Evolutionary conservation across 2,113 vertebrate species (phyloP).

Genomic region (Sus scrofa): T2T-Sscrofa CM000812.6:171601501-171602000

Average conservation of each 20-base stretch:
- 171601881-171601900: conserved; percentile 66
- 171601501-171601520: too few species aligned
- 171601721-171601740: background rate
- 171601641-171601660: background rate
- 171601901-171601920: conserved; percentile 77
- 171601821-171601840: conserved; percentile 27
- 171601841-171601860: conserved; percentile 69
- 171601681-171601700: conserved; percentile 15
- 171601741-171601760: background rate
- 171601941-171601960: conserved; percentile 52
- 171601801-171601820: conserved; percentile 48
- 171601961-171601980: background rate
- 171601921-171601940: conserved; percentile 64
- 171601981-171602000: conserved; percentile 25
- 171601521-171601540: background rate
- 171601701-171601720: background rate
- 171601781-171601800: conserved; percentile 33
- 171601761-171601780: background rate
- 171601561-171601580: background rate
- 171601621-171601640: conserved; percentile 20
- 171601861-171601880: conserved; percentile 77
- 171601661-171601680: background rate
- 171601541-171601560: background rate
- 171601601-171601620: background rate
- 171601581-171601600: background rate